Percentiles rank a stretch among this genome's conserved stretches.
Evolutionary conservation across 2,113 vertebrate genomes (phyloP).

Genomic region (Propithecus coquereli): DNA sequence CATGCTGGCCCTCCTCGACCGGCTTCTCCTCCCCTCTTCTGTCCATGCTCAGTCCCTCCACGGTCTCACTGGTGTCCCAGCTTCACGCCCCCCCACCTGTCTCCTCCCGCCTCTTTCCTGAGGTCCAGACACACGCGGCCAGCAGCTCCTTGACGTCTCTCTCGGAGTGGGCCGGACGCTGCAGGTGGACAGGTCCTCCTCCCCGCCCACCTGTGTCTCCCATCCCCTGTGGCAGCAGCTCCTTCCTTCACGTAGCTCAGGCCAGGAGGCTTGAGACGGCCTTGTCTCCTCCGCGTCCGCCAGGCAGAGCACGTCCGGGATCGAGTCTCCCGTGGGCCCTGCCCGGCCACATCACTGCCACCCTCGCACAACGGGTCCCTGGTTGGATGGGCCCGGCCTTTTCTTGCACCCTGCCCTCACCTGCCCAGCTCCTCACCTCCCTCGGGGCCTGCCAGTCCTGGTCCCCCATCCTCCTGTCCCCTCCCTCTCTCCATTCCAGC

Average conservation of each 20-base stretch:
- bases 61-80: neutral
- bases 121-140: neutral
- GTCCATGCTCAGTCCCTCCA: rapidly evolving
- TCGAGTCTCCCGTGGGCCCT: neutral
- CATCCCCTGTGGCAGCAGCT: neutral
- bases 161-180: neutral
- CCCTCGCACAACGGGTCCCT: rapidly evolving
- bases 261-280: neutral
- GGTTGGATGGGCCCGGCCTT: neutral
- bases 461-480: neutral
- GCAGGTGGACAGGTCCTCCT: neutral
- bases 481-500: neutral
- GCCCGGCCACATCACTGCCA: neutral
- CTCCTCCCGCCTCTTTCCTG: neutral
- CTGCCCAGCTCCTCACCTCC: too few species aligned
- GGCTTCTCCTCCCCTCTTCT: too few species aligned
- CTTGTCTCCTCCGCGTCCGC: neutral
- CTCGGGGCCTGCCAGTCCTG: too few species aligned
- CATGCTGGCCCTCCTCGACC: too few species aligned
- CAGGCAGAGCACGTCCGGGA: too few species aligned
- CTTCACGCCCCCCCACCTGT: rapidly evolving
- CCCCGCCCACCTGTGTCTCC: neutral
- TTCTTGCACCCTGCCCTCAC: neutral
- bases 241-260: neutral
- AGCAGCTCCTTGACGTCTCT: neutral